These are phyloP conservation scores for Portunus trituberculatus DNA, from an alignment of 1,140 invertebrate species.

Conservation along the genomic window DNA sequence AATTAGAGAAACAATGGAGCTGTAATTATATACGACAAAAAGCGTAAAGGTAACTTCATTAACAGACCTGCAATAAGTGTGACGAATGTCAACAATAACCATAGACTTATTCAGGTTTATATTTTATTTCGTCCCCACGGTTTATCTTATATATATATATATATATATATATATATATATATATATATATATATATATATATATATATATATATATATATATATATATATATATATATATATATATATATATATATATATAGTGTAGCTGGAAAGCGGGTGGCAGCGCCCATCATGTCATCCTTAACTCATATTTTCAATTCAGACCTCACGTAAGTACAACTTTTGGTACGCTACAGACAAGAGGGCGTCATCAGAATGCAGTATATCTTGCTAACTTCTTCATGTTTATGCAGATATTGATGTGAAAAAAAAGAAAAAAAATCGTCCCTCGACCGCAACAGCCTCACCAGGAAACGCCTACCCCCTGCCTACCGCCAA, in stretches of 20 bases:
- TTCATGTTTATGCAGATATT: neutral
- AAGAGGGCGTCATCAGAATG: neutral
- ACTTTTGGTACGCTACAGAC: neutral
- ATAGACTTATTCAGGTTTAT: neutral
- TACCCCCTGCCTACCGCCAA: neutral
- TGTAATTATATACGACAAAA: neutral
- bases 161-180: no score
- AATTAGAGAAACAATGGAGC: no score
- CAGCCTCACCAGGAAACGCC: neutral
- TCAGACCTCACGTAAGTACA: neutral
- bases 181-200: no score
- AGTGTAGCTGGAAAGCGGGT: no score
- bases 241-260: no score
- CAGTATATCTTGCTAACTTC: neutral
- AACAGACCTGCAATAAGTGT: conserved; percentile 40
- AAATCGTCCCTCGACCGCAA: neutral
- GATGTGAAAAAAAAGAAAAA: neutral
- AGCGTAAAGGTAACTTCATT: conserved; percentile 27
- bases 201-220: no score
- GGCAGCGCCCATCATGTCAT: neutral
- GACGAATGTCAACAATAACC: conserved; percentile 47
- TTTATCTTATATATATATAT: neutral
- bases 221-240: no score
- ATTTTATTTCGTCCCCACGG: neutral
- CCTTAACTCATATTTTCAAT: neutral